phyloP scores from a whole-genome alignment of 1,140 invertebrate species.

The Lordiphosa mommai region DNA sequence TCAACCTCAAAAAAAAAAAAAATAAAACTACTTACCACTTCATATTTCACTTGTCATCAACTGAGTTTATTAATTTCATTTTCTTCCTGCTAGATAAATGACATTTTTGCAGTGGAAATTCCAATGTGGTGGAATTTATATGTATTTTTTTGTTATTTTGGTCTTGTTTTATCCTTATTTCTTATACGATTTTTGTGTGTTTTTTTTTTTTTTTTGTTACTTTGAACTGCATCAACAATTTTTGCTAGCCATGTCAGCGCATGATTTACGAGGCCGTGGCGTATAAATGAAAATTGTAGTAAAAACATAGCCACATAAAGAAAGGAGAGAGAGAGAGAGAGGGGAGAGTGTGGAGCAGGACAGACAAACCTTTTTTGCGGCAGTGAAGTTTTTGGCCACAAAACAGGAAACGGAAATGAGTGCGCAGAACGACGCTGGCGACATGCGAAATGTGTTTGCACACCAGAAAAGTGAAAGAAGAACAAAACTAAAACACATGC shows the following conservation, averaged over 20 bases:
- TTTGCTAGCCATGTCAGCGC: conserved; percentile 64
- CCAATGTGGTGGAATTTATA: conserved; percentile 27
- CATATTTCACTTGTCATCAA: conserved; percentile 10
- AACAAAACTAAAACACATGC: conserved; percentile 41
- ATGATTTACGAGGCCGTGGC: conserved; percentile 71
- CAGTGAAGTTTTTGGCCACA: conserved; percentile 66
- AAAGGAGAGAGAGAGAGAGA: neutral
- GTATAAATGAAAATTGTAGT: conserved; percentile 71
- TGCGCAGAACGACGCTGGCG: conserved; percentile 68
- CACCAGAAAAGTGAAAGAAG: conserved; percentile 19
- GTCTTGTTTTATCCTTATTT: conserved; percentile 17
- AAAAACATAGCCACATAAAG: conserved; percentile 29
- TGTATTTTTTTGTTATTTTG: conserved; percentile 7
- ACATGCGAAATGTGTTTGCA: conserved; percentile 70
- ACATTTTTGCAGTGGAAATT: conserved; percentile 8
- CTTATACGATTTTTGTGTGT: conserved; percentile 35
- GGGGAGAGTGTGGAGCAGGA: neutral
- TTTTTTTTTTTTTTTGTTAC: conserved; percentile 20
- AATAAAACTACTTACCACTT: too few species aligned
- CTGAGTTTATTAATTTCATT: conserved; percentile 62
- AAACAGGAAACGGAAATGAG: conserved; percentile 78
- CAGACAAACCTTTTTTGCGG: conserved; percentile 60
- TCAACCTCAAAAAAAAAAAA: too few species aligned
- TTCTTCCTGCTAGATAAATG: conserved; percentile 1
- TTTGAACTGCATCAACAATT: conserved; percentile 70